Evolutionary conservation across 1,140 invertebrate species (phyloP).

Genomic region (Arion vulgaris): DNA sequence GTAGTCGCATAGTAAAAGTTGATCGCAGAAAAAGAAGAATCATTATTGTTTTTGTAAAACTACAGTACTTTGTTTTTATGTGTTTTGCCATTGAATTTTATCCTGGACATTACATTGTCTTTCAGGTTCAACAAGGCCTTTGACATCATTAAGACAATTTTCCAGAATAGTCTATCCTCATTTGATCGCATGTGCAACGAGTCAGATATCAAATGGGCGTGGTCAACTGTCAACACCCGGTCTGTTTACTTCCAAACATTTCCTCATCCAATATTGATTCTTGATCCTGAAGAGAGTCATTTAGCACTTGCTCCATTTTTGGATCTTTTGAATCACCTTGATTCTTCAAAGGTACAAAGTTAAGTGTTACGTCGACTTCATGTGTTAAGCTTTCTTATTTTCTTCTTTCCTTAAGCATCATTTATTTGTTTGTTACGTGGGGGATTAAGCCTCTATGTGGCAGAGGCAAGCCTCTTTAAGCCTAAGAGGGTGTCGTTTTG

Average conservation of each 20-base stretch:
- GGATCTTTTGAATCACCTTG: conserved; percentile 85
- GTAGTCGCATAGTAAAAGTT: no score
- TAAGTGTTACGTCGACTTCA: background rate
- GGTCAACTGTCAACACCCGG: conserved; percentile 84
- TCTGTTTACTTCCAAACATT: conserved; percentile 75
- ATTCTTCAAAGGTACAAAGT: conserved; percentile 70
- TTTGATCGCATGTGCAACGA: conserved; percentile 35
- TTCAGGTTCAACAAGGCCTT: conserved; percentile 23
- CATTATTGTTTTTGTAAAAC: no score
- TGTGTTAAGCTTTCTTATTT: no score
- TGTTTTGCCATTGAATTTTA: no score
- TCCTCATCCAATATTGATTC: conserved; percentile 28
- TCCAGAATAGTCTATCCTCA: background rate
- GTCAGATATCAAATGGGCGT: conserved; percentile 75
- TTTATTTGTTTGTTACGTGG: no score
- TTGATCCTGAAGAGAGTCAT: conserved; percentile 72
- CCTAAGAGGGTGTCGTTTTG: no score
- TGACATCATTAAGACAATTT: background rate
- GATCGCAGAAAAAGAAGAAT: no score
- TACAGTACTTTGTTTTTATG: background rate
- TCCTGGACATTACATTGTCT: no score
- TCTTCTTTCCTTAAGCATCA: no score
- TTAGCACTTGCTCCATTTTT: conserved; percentile 83
- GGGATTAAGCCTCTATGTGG: no score
- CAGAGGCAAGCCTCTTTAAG: no score